Conservation (phyloP, 2,888 invertebrate species). For the Seira sanloemensis region DNA sequence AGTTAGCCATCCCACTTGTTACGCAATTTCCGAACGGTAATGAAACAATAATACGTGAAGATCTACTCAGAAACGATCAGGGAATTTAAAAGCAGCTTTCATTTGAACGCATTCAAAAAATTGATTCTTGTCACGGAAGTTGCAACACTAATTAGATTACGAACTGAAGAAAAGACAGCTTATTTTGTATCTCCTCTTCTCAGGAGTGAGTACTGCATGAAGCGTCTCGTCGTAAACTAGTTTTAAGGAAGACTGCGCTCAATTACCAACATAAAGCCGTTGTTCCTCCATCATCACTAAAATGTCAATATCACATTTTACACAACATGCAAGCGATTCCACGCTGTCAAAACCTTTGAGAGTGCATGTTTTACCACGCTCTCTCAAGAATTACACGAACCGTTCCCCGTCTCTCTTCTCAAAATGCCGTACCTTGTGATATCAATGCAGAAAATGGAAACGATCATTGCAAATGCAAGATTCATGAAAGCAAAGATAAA, state of each 20-base stretch:
- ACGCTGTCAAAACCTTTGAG: neutral
- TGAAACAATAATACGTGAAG: too few relatives aligned
- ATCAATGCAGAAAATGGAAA: neutral
- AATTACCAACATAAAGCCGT: neutral
- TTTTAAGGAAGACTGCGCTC: neutral
- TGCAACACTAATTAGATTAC: conserved; percentile 25
- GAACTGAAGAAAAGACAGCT: neutral
- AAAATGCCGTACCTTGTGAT: neutral
- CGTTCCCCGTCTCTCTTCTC: too few relatives aligned
- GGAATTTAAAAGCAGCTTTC: neutral
- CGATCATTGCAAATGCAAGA: conserved; percentile 6
- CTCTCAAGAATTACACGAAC: too few relatives aligned
- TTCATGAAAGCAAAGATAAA: neutral
- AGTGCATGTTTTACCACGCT: neutral
- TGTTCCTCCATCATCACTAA: neutral
- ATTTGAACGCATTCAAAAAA: neutral
- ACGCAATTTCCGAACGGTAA: too few relatives aligned
- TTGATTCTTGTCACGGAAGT: conserved; percentile 39
- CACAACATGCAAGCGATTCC: neutral
- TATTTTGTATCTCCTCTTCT: neutral
- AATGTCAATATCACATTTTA: neutral
- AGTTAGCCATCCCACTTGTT: too few relatives aligned
- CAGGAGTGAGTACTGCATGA: neutral
- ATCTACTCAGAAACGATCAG: too few relatives aligned
- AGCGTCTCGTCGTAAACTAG: neutral